Percentiles rank a stretch among this genome's conserved stretches.
Conservation (phyloP, 2,888 invertebrate genomes). For the Pherbina coryleti region DNA sequence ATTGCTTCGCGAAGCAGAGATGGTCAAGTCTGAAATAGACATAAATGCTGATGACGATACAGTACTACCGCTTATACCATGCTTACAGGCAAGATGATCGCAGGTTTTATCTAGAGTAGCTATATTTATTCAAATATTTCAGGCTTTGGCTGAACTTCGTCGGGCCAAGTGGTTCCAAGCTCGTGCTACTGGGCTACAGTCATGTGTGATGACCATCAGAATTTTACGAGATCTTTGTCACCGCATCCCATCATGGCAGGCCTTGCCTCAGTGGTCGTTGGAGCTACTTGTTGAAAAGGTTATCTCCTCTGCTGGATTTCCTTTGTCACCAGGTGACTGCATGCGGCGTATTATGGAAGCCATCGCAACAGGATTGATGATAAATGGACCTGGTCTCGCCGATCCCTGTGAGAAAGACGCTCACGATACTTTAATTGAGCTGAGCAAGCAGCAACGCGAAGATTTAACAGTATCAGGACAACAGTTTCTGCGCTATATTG, state of each 20-base stretch:
- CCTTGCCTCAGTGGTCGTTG: conserved; percentile 94
- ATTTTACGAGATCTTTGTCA: conserved; percentile 95
- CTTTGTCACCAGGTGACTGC: conserved; percentile 93
- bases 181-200: conserved; percentile 94
- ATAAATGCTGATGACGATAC: conserved; percentile 77
- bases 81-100: conserved; percentile 74
- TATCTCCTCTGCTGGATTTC: conserved; percentile 87
- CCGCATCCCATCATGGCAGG: conserved; percentile 94
- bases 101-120: too few species aligned
- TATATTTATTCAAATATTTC: conserved; percentile 57
- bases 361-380: conserved; percentile 90
- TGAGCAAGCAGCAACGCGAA: conserved; percentile 93
- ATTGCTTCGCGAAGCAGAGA: conserved; percentile 83
- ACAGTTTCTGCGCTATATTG: conserved; percentile 92
- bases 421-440: conserved; percentile 86
- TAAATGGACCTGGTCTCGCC: conserved; percentile 90
- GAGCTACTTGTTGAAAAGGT: conserved; percentile 96
- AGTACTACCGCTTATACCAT: conserved; percentile 97
- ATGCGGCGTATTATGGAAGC: conserved; percentile 96
- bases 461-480: conserved; percentile 97
- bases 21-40: conserved; percentile 58
- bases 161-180: conserved; percentile 99
- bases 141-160: conserved; percentile 99
- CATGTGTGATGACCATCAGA: conserved; percentile 96
- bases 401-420: conserved; percentile 99